Evolutionary conservation across 2,113 vertebrate genomes (phyloP).

Genomic region (Agelaius phoeniceus): DNA sequence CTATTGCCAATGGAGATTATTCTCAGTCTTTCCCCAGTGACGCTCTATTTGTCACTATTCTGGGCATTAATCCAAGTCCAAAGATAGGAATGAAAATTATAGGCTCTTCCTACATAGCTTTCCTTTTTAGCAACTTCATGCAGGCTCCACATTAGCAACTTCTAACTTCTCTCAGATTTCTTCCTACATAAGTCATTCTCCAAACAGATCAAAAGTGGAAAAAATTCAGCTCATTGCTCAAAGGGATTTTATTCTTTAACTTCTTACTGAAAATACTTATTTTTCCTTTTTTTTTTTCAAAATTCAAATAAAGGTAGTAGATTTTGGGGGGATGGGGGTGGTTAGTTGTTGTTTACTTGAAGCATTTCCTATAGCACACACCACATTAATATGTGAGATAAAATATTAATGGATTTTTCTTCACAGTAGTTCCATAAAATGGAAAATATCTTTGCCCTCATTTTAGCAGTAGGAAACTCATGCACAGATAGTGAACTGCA

Average conservation of each 20-base stretch:
- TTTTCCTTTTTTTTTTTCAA: background rate
- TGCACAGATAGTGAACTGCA: background rate
- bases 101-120: slow-evolving; percentile 78
- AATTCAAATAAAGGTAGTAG: background rate
- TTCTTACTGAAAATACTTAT: background rate
- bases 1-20: slow-evolving; percentile 44
- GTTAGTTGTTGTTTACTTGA: background rate
- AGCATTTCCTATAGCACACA: background rate
- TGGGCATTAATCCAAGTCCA: slow-evolving; percentile 78
- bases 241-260: background rate
- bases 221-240: slow-evolving; percentile 29
- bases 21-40: slow-evolving; percentile 68
- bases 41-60: slow-evolving; percentile 72
- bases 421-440: background rate
- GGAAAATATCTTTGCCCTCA: background rate
- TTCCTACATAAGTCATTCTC: slow-evolving; percentile 59
- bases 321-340: fast-evolving
- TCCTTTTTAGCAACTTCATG: slow-evolving; percentile 75
- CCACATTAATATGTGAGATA: background rate
- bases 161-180: slow-evolving; percentile 64
- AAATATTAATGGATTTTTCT: background rate
- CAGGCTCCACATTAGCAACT: slow-evolving; percentile 67
- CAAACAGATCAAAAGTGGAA: slow-evolving; percentile 48
- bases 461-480: background rate
- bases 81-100: slow-evolving; percentile 81